A percentile compares a stretch with the other conserved stretches of the same genome.
Evolutionary conservation across 2,888 invertebrate species (phyloP).

Genomic region (Rhagonycha fulva): DNA sequence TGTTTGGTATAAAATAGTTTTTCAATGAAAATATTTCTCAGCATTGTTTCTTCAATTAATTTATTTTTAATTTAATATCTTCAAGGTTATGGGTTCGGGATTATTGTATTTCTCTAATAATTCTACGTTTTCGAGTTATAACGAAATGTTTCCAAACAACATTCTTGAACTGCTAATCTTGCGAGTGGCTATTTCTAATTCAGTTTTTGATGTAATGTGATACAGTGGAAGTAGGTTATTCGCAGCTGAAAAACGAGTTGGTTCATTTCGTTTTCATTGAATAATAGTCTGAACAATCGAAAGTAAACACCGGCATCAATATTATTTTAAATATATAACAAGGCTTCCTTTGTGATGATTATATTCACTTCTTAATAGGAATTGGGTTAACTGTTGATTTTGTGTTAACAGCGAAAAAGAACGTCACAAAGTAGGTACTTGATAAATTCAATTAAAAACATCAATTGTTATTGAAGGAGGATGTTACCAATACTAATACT

Average conservation of each 20-base stretch:
- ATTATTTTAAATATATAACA: constrained; percentile 15
- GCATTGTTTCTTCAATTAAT: background rate
- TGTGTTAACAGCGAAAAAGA: background rate
- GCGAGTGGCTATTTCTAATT: background rate
- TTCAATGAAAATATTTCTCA: background rate
- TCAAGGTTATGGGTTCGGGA: background rate
- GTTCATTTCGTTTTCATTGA: constrained; percentile 15
- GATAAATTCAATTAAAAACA: constrained; percentile 32
- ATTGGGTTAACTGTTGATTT: background rate
- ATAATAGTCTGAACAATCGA: constrained; percentile 13
- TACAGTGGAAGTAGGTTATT: constrained; percentile 10
- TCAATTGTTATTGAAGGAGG: constrained; percentile 42
- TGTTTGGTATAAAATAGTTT: background rate
- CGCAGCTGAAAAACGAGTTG: constrained; percentile 11
- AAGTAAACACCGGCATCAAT: constrained; percentile 10
- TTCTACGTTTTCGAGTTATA: background rate
- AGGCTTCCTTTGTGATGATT: constrained; percentile 14
- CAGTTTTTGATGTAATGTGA: constrained; percentile 8
- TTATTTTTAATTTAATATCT: background rate
- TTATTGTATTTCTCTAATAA: background rate
- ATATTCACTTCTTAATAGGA: background rate
- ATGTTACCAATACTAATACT: constrained; percentile 42
- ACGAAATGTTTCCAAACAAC: background rate
- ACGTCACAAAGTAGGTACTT: background rate
- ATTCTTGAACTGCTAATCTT: constrained; percentile 1